Conservation (phyloP, 2,888 invertebrate species). For the Ophraella communa region DNA sequence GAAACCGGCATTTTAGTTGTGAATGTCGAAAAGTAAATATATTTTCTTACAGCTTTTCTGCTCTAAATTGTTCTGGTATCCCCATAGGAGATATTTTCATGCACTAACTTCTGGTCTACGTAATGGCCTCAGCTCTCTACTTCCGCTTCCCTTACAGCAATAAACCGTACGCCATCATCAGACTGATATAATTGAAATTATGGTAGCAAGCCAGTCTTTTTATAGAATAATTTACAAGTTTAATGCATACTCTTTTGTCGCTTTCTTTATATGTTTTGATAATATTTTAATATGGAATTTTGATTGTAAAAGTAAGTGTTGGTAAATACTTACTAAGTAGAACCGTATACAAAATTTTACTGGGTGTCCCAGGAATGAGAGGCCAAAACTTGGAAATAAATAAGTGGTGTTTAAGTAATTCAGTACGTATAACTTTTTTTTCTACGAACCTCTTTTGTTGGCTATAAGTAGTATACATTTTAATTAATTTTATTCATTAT, state of each 20-base stretch:
- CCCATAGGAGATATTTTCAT: conserved; percentile 47
- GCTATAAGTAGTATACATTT: too few species aligned
- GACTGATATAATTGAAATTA: conserved; percentile 33
- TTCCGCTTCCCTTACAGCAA: conserved; percentile 42
- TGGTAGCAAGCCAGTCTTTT: conserved; percentile 17
- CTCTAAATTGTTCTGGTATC: conserved; percentile 48
- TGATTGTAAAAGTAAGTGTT: too few species aligned
- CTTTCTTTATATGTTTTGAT: background rate
- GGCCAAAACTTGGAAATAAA: too few species aligned
- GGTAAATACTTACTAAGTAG: too few species aligned
- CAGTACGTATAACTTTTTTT: too few species aligned
- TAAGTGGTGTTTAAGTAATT: too few species aligned
- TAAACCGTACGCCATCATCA: conserved; percentile 35
- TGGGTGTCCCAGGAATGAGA: too few species aligned
- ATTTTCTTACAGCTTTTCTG: conserved; percentile 41
- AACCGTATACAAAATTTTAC: too few species aligned
- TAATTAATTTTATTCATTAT: too few species aligned
- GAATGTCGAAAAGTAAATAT: conserved; percentile 2
- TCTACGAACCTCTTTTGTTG: too few species aligned
- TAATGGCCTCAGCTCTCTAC: conserved; percentile 44
- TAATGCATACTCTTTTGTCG: background rate
- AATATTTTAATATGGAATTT: too few species aligned
- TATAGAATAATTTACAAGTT: conserved; percentile 12
- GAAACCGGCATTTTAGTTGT: background rate
- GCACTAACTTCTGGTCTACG: conserved; percentile 45